Conservation (phyloP, 1,140 invertebrate species). For the Danaus plexippus region DNA sequence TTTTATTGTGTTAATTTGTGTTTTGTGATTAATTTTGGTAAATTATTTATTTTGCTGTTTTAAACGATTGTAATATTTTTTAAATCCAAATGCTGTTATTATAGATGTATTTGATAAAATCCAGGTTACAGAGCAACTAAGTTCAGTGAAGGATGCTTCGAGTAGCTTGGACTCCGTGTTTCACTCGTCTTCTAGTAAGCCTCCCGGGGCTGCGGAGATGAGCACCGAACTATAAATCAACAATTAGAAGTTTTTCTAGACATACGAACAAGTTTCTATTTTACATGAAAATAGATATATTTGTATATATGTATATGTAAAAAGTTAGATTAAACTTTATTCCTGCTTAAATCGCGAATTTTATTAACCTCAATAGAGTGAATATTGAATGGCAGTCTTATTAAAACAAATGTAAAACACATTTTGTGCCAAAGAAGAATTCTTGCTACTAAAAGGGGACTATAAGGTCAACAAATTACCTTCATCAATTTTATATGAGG, state of each 20-base stretch:
- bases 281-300: neutral
- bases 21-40: constrained; percentile 30
- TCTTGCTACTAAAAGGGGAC: constrained; percentile 15
- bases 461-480: constrained; percentile 17
- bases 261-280: neutral
- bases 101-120: constrained; percentile 16
- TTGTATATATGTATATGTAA: too few species aligned
- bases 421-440: constrained; percentile 32
- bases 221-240: constrained; percentile 57
- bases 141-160: constrained; percentile 24
- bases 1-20: constrained; percentile 29
- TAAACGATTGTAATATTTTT: neutral
- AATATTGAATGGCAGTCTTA: constrained; percentile 1
- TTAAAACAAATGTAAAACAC: constrained; percentile 7
- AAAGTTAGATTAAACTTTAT: too few species aligned
- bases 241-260: neutral
- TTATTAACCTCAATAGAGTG: neutral
- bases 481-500: constrained; percentile 18
- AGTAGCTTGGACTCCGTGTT: constrained; percentile 23
- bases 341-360: too few species aligned
- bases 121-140: constrained; percentile 66
- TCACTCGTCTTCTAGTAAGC: constrained; percentile 30
- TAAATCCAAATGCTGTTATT: too few species aligned
- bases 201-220: constrained; percentile 47
- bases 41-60: constrained; percentile 26